Evolutionary conservation across 2,797 vertebrate genomes (phyloP), one percentile per base, ranked within the genome.

Genomic region (Phoebastria nigripes): DNA sequence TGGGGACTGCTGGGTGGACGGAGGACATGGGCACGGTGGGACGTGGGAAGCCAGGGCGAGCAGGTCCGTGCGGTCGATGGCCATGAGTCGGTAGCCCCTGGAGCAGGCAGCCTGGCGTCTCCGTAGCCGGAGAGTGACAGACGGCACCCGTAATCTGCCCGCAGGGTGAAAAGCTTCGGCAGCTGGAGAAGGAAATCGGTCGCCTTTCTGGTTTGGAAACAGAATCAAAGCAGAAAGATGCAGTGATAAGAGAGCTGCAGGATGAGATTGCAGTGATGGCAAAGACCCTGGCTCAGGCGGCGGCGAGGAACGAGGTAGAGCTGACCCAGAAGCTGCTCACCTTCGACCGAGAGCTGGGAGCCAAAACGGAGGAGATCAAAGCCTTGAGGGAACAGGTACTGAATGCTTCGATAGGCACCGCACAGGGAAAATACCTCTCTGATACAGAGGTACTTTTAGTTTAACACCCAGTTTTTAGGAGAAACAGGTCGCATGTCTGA

Each of bases 351-450:
- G 98, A 97, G 70, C 89, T 98, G 8, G 84, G 69, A 12, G 95
- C 93, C 87, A 98, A 98, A 67, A 95, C 93, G 14, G 95, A 95
- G 69, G 98, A 98, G 97, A 98, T 98, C 54, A 94, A 97, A 89
- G 93, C 65, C 77, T 79, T 99, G 92, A 98, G 97, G 88, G 97
- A 97, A 12, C 98, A 98, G 98, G 98, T 99, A 95, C 9, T 6
- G 17, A 7, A 28, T 4, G 26, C 49, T 39, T 31, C 9, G 4
- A 2, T 4, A 16, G 55, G 51, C 26, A 33, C 54, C 0, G 0
- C n/a, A 67, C 15, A 3, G 21, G 37, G 67, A 31, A 70, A 49
- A 16, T 5, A 24, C 22, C 41, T 42, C 21, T 20, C 41, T 9
- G n/a, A 15, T 17, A 13, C 11, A 15, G 15, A 4, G 6, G n/a